Conservation (phyloP, 2,797 vertebrate species). For the Lycodopsis pacificus region DNA sequence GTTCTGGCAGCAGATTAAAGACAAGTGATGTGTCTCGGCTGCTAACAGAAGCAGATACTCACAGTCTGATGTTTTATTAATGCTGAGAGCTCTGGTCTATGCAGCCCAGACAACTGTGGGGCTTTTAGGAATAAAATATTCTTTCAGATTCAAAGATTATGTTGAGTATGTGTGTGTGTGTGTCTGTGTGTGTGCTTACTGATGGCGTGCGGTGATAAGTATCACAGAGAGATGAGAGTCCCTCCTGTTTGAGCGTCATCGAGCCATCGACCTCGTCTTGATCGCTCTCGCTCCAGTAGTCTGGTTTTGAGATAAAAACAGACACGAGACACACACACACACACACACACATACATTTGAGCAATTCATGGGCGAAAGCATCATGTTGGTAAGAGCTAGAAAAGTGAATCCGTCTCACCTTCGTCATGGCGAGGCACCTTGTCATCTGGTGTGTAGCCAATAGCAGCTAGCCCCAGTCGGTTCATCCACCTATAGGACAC, state of each 20-base stretch:
- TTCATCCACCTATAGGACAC: conserved; percentile 89
- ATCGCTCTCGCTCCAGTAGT: conserved; percentile 95
- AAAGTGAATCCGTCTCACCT: conserved; percentile 79
- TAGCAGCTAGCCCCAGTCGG: conserved; percentile 88
- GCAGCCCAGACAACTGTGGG: conserved; percentile 58
- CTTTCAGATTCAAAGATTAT: conserved; percentile 59
- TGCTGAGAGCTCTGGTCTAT: conserved; percentile 60
- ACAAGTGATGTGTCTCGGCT: conserved; percentile 49
- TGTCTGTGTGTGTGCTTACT: conserved; percentile 78
- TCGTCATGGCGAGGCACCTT: conserved; percentile 90
- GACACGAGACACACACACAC: not conserved
- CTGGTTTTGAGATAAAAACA: conserved; percentile 72
- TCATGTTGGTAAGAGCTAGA: not conserved
- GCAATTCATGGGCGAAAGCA: not conserved
- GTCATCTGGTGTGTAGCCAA: conserved; percentile 91
- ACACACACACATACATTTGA: conserved; percentile 1
- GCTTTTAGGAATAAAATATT: conserved; percentile 75
- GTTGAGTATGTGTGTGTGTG: conserved; percentile 11
- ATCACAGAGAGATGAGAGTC: conserved; percentile 86
- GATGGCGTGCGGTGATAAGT: conserved; percentile 89
- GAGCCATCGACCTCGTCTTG: conserved; percentile 90
- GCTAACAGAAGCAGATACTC: conserved; percentile 64
- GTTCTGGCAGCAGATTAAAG: conserved; percentile 55
- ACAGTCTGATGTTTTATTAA: conserved; percentile 79
- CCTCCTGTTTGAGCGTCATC: conserved; percentile 91